A percentile compares a stretch with the other conserved stretches of the same genome.
Evolutionary conservation across 2,888 invertebrate genomes (phyloP).

Genomic region (Fragum fragum): DNA sequence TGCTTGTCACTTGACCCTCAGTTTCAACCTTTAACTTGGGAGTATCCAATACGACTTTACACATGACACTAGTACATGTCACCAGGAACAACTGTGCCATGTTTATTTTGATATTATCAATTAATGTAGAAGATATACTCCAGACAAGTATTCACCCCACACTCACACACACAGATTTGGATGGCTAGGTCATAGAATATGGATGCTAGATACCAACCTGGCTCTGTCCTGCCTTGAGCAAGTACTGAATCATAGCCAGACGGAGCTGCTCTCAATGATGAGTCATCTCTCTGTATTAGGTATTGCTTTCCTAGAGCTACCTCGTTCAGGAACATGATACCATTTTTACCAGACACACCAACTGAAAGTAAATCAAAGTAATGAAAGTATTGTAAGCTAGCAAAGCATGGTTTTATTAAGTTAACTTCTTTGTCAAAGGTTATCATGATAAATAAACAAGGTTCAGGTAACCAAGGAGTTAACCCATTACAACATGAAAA

Average conservation of each 20-base stretch:
- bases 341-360: slow-evolving; percentile 78
- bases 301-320: slow-evolving; percentile 87
- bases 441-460: too few relatives aligned
- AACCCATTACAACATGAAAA: too few relatives aligned
- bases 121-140: too few relatives aligned
- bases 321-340: slow-evolving; percentile 88
- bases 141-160: not conserved
- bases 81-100: not conserved
- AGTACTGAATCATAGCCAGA: slow-evolving; percentile 85
- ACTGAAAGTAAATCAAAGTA: too few relatives aligned
- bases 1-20: too few relatives aligned
- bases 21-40: too few relatives aligned
- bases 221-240: slow-evolving; percentile 85
- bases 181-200: not conserved
- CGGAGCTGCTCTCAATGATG: slow-evolving; percentile 84
- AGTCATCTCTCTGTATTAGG: slow-evolving; percentile 82
- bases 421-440: too few relatives aligned
- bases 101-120: not conserved
- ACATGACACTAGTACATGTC: not conserved
- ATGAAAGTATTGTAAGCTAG: too few relatives aligned
- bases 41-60: too few relatives aligned
- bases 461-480: too few relatives aligned
- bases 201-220: slow-evolving; percentile 82
- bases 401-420: too few relatives aligned
- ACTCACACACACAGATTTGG: not conserved